Conservation (phyloP, 2,797 vertebrate genomes). For the Myripristis jacobus region DNA sequence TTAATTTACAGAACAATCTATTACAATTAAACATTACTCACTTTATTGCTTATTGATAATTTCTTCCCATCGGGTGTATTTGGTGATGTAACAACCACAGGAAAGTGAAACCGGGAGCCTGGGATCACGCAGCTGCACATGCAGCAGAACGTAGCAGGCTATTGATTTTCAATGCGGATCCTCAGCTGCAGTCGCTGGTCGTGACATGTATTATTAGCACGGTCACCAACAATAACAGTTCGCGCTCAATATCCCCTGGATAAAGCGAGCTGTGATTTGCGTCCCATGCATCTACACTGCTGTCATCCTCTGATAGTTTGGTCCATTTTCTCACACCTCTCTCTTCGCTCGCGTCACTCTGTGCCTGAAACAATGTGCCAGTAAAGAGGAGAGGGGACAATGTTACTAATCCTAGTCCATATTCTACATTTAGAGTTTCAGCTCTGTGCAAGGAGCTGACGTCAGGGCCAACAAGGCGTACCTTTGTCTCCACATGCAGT, state of each 20-base stretch:
- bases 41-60: conserved; percentile 13
- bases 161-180: conserved; percentile 72
- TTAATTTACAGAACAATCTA: no score
- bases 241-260: conserved; percentile 35
- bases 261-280: background rate
- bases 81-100: conserved; percentile 55
- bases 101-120: conserved; percentile 16
- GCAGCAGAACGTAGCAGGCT: conserved; percentile 46
- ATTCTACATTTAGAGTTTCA: conserved; percentile 16
- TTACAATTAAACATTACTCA: no score
- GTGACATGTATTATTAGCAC: conserved; percentile 27
- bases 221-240: conserved; percentile 19
- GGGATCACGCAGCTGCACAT: conserved; percentile 48
- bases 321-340: background rate
- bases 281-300: conserved; percentile 10
- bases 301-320: background rate
- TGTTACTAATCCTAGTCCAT: conserved; percentile 9
- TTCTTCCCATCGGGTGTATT: conserved; percentile 11
- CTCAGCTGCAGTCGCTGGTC: conserved; percentile 27
- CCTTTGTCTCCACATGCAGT: conserved; percentile 70
- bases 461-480: conserved; percentile 39
- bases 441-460: conserved; percentile 49
- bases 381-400: conserved; percentile 1
- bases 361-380: background rate
- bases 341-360: conserved; percentile 2